These are phyloP conservation scores for Agonum fuliginosum DNA, from an alignment of 2,888 invertebrate species.

Conservation along the genomic window DNA sequence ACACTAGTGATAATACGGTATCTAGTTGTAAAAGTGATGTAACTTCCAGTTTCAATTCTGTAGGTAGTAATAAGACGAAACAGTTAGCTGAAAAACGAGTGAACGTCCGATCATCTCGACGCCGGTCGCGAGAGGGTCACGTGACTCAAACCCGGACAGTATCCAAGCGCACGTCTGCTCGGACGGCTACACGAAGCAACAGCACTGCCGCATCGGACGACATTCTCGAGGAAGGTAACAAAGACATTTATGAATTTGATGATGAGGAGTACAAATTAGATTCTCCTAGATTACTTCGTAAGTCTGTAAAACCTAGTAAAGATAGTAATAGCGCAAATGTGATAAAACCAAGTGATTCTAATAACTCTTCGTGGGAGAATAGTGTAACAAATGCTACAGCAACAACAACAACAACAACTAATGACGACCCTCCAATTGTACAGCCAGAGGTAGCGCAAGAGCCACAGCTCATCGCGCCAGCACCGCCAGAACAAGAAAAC, in stretches of 20 bases:
- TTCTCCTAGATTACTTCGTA: slow-evolving; percentile 60
- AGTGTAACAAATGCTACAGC: slow-evolving; percentile 59
- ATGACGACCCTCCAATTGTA: slow-evolving; percentile 17
- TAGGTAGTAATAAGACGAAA: slow-evolving; percentile 39
- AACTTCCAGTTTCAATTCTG: slow-evolving; percentile 28
- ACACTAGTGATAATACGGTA: slow-evolving; percentile 15
- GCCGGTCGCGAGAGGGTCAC: slow-evolving; percentile 39
- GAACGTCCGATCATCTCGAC: slow-evolving; percentile 37
- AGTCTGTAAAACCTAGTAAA: slow-evolving; percentile 61
- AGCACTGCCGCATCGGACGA: slow-evolving; percentile 65
- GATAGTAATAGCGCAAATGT: slow-evolving; percentile 65
- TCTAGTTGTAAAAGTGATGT: slow-evolving; percentile 40
- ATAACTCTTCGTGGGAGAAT: slow-evolving; percentile 62
- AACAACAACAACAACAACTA: not conserved
- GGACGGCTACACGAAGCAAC: slow-evolving; percentile 63
- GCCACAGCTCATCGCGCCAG: not conserved
- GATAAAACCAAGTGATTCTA: slow-evolving; percentile 63
- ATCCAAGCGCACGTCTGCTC: slow-evolving; percentile 62
- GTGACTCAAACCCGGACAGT: slow-evolving; percentile 47
- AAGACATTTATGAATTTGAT: slow-evolving; percentile 76
- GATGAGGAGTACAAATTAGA: slow-evolving; percentile 71
- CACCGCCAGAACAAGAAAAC: slow-evolving; percentile 34
- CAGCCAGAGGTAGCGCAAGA: not conserved
- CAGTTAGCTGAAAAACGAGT: slow-evolving; percentile 51
- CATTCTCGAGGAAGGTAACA: slow-evolving; percentile 62